Evolutionary conservation across 2,113 vertebrate genomes (phyloP).

Genomic region (Microtus richardsoni): DNA sequence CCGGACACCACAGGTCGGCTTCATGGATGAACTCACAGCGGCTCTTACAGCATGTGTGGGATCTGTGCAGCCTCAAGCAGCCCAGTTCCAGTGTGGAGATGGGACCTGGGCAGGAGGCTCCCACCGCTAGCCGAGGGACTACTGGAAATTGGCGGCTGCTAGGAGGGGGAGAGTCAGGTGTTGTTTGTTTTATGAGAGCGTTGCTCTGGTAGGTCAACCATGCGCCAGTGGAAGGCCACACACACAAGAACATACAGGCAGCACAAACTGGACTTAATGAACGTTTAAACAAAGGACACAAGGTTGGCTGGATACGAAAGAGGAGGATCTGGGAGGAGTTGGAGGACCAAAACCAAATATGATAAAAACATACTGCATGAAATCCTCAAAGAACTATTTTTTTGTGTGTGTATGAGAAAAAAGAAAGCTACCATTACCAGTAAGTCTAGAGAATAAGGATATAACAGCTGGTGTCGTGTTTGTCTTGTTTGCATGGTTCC

Average conservation of each 20-base stretch:
- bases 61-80: background rate
- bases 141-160: background rate
- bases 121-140: background rate
- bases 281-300: background rate
- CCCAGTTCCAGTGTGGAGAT: background rate
- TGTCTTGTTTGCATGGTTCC: too few relatives aligned
- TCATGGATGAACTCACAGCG: background rate
- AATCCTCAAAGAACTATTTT: background rate
- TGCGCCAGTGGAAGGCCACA: background rate
- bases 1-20: background rate
- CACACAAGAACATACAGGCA: background rate
- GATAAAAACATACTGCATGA: background rate
- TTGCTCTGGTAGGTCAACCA: background rate
- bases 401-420: background rate
- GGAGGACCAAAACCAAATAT: background rate
- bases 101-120: background rate
- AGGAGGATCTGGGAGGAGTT: background rate
- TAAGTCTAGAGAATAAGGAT: background rate
- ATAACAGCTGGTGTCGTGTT: too few relatives aligned
- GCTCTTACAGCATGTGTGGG: background rate
- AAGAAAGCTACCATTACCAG: background rate
- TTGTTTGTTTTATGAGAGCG: background rate
- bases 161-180: background rate
- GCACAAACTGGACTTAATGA: background rate
- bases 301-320: background rate